Conservation (phyloP, 2,888 invertebrate species). For the Neocrepidodera transversa region DNA sequence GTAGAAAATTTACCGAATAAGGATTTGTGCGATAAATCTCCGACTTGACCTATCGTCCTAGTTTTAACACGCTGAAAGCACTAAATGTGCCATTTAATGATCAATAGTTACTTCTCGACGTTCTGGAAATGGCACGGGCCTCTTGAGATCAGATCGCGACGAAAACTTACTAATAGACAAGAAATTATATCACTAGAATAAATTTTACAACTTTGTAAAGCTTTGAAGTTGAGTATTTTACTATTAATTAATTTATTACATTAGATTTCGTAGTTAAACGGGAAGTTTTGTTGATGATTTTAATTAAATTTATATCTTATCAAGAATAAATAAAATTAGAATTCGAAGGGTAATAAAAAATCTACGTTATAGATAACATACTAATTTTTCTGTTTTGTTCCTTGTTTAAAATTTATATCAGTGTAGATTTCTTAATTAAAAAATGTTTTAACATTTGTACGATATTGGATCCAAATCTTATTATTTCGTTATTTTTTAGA, state of each 20-base stretch:
- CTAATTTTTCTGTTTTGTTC: too few species aligned
- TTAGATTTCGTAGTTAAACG: not conserved
- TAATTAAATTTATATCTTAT: not conserved
- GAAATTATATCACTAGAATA: not conserved
- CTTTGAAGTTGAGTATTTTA: not conserved
- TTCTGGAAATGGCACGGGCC: not conserved
- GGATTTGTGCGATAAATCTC: not conserved
- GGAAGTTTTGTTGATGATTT: not conserved
- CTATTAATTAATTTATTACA: not conserved
- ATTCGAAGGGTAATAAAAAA: too few species aligned
- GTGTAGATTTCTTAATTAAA: too few species aligned
- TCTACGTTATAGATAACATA: too few species aligned
- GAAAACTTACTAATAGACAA: not conserved
- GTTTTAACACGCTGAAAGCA: conserved; percentile 1
- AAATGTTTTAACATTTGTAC: too few species aligned
- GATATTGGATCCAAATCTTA: too few species aligned
- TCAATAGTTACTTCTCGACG: conserved; percentile 1
- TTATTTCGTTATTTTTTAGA: too few species aligned
- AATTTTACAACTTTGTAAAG: not conserved
- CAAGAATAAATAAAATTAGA: too few species aligned
- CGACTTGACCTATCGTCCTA: conserved; percentile 1
- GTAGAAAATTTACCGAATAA: not conserved
- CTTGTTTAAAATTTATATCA: too few species aligned
- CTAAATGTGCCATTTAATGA: conserved; percentile 8
- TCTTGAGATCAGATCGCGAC: not conserved